These are phyloP conservation scores for Epinotia ramella DNA, from an alignment of 2,888 invertebrate species.

Conservation along the genomic window DNA sequence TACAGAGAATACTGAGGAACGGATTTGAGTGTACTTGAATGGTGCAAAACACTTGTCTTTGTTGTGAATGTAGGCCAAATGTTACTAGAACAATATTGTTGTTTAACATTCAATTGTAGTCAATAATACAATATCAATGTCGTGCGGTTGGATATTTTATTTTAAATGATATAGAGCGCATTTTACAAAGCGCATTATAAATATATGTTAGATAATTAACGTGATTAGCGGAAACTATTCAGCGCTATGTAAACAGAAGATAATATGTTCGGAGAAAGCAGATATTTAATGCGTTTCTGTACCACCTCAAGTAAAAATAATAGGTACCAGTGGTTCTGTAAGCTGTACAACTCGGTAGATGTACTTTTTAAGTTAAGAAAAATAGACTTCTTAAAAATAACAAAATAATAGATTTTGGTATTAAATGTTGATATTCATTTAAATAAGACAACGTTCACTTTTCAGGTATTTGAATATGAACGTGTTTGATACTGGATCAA, in stretches of 20 bases:
- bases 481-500: too few relatives aligned
- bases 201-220: not conserved
- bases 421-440: too few relatives aligned
- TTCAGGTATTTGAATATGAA: too few relatives aligned
- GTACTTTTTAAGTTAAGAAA: too few relatives aligned
- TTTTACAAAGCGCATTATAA: not conserved
- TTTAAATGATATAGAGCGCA: not conserved
- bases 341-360: too few relatives aligned
- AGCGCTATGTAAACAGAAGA: not conserved
- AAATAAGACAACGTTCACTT: too few relatives aligned
- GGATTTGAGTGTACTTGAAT: not conserved
- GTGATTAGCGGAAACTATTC: conserved; percentile 8
- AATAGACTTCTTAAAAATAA: too few relatives aligned
- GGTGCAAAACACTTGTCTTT: not conserved
- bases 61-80: not conserved
- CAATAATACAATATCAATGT: not conserved
- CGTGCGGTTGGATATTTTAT: not conserved
- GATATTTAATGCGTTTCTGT: too few relatives aligned
- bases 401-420: too few relatives aligned
- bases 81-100: not conserved
- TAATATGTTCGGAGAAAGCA: too few relatives aligned
- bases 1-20: not conserved
- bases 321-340: too few relatives aligned
- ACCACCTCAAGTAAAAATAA: too few relatives aligned
- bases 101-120: not conserved